phyloP scores from a whole-genome alignment of 1,140 invertebrate species.

The Mercenaria mercenaria region DNA sequence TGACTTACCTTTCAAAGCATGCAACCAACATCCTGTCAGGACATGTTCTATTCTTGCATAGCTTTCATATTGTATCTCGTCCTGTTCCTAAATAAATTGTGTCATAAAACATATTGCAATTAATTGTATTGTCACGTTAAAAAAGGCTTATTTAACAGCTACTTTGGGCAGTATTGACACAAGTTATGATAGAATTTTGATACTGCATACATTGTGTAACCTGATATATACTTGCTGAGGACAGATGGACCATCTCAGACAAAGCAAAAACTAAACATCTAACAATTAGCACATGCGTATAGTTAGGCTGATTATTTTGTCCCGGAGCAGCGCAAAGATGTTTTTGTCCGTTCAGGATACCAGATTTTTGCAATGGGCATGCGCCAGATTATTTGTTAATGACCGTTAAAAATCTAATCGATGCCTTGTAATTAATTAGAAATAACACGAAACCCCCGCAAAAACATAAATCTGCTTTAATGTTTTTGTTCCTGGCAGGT shows the following conservation, averaged over 20 bases:
- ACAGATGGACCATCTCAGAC: too few species aligned
- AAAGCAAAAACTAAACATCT: too few species aligned
- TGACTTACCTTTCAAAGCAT: conserved; percentile 84
- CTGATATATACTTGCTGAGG: too few species aligned
- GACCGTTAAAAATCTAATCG: not conserved
- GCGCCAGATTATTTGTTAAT: not conserved
- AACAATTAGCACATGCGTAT: too few species aligned
- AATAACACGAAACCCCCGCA: not conserved
- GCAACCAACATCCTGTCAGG: conserved; percentile 85
- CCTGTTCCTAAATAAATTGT: conserved; percentile 78
- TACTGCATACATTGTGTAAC: too few species aligned
- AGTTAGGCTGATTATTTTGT: too few species aligned
- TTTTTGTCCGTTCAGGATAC: not conserved
- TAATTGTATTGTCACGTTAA: not conserved
- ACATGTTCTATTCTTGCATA: conserved; percentile 86
- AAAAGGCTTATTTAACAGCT: too few species aligned
- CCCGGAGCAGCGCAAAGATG: too few species aligned
- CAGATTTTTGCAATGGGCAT: not conserved
- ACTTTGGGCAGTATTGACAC: too few species aligned
- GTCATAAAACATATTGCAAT: not conserved
- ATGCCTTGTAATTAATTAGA: not conserved
- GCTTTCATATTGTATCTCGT: conserved; percentile 85
- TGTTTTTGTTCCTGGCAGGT: not conserved
- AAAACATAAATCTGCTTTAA: not conserved
- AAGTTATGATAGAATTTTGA: too few species aligned